phyloP scores from a whole-genome alignment of 2,797 vertebrate genomes.

The Pristis pectinata region DNA sequence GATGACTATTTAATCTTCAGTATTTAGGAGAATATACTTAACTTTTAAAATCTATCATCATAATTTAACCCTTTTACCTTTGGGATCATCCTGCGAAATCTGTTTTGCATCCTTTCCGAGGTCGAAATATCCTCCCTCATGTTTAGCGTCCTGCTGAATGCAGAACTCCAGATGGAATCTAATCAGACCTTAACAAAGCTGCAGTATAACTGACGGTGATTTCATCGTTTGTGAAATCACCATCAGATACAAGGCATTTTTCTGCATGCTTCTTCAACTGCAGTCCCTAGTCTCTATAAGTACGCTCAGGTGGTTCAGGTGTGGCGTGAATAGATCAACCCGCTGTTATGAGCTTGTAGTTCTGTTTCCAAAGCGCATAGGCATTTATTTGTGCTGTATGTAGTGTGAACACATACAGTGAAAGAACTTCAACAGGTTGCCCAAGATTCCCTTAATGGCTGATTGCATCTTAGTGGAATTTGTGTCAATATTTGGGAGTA shows the following conservation, averaged over 20 bases:
- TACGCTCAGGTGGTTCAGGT: too few species aligned
- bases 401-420: neutral
- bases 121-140: neutral
- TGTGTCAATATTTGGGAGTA: neutral
- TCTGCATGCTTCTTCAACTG: neutral
- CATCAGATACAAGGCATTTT: neutral
- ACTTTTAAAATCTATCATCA: neutral
- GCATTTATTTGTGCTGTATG: neutral
- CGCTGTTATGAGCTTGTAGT: neutral
- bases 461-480: neutral
- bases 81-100: neutral
- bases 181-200: neutral
- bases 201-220: too few species aligned
- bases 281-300: neutral
- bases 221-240: neutral
- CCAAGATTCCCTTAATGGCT: neutral
- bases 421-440: neutral
- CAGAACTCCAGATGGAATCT: neutral
- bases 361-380: neutral
- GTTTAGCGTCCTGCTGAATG: neutral
- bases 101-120: neutral
- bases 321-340: neutral
- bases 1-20: neutral
- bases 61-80: neutral
- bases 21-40: neutral